Percentiles rank a stretch among this genome's conserved stretches.
phyloP scores from a whole-genome alignment of 2,888 invertebrate genomes.

The Lepidocyrtinus sp. region DNA sequence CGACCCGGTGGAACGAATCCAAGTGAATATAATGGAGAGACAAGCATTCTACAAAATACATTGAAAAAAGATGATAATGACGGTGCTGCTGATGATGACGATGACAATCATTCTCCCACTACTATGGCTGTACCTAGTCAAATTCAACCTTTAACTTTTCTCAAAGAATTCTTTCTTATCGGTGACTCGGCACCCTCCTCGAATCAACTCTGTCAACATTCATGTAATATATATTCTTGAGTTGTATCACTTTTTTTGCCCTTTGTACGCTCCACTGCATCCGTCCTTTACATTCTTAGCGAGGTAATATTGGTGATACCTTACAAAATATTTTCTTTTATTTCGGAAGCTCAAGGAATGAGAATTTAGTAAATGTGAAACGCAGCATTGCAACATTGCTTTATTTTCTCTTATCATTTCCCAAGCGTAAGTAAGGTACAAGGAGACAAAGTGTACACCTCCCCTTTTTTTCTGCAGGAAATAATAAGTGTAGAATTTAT shows the following conservation, averaged over 20 bases:
- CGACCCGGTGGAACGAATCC: conserved; percentile 32
- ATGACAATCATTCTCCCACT: conserved; percentile 56
- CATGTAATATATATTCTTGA: conserved; percentile 39
- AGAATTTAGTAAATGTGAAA: too few species aligned
- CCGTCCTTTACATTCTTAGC: conserved; percentile 17
- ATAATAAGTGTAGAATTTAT: conserved; percentile 33
- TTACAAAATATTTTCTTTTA: conserved; percentile 20
- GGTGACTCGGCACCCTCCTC: conserved; percentile 27
- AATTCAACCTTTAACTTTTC: conserved; percentile 42
- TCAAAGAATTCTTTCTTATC: conserved; percentile 11
- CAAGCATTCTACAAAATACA: conserved; percentile 26
- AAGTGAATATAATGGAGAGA: conserved; percentile 46
- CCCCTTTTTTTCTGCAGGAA: too few species aligned
- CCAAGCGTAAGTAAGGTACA: too few species aligned
- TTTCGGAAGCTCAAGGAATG: too few species aligned
- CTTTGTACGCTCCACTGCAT: conserved; percentile 30
- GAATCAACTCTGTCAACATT: conserved; percentile 34
- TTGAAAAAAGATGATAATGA: conserved; percentile 10
- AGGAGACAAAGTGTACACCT: too few species aligned
- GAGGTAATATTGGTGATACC: conserved; percentile 20
- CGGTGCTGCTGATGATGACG: conserved; percentile 25
- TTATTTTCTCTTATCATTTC: too few species aligned
- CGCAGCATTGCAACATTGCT: too few species aligned
- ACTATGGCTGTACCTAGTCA: too few species aligned
- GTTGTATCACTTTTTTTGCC: conserved; percentile 20